These are phyloP conservation scores for Sciurus vulgaris DNA, from an alignment of 2,797 vertebrate genomes.

Conservation along the genomic window DNA sequence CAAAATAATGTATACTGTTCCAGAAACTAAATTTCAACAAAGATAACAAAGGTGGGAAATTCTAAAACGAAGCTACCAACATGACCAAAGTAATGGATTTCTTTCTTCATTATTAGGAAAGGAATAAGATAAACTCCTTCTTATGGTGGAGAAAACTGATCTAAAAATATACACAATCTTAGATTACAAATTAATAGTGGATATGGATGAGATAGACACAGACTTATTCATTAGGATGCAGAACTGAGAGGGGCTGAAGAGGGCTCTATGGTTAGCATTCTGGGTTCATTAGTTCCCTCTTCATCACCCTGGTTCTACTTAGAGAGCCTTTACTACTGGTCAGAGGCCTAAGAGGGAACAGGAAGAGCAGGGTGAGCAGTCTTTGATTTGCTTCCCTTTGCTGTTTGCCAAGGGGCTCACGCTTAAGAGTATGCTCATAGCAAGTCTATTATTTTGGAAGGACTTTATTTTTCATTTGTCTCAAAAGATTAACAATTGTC, in stretches of 20 bases:
- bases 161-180: neutral
- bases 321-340: neutral
- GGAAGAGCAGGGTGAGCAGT: neutral
- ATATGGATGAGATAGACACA: neutral
- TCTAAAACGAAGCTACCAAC: slow-evolving; percentile 7
- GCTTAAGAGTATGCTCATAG: neutral
- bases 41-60: neutral
- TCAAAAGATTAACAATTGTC: slow-evolving; percentile 32
- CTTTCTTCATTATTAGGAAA: neutral
- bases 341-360: neutral
- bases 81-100: neutral
- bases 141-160: neutral
- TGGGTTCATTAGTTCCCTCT: neutral
- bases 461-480: slow-evolving; percentile 35
- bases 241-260: neutral
- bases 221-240: neutral
- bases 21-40: neutral
- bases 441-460: slow-evolving; percentile 47
- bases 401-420: neutral
- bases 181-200: neutral
- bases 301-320: neutral
- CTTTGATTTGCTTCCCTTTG: neutral
- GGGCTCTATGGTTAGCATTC: neutral
- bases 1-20: neutral
- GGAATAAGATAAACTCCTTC: slow-evolving; percentile 34